Base-by-base conservation (phyloP, 35 echinoderm and acorn worm species). In the Nesometra sesokonis region DNA sequence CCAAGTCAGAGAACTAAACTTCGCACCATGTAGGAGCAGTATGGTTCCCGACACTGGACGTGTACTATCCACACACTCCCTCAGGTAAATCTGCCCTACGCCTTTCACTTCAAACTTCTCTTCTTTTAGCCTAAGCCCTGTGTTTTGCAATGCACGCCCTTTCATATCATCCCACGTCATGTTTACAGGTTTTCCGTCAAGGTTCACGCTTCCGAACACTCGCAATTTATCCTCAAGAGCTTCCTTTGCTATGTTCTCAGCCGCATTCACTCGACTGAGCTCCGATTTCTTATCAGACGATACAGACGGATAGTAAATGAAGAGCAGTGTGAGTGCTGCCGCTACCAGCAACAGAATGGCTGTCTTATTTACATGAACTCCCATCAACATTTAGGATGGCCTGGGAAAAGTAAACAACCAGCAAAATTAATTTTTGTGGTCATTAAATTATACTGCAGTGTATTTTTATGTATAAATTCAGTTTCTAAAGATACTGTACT, bases 1-100 rank as follows among this genome's bases (percentile, higher is more conserved):
- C 96, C 96, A 99, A n/a, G 96, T 99, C 39, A 84, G 8, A 2
- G 96, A 99, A 21, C 79, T 83, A 81, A 94, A 99, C 11, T 0
- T 80, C 84, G 77, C 77, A 34, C 96, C 96, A 87, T 99, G 96
- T 11, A 99, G 86, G 34, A 99, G 89, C 11, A 99, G 32, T 32
- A 99, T 36, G 7, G 34, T 85, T 38, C 96, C 96, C 4, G 7
- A 9, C 8, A 5, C 3, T 9, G 34, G 34, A 7, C 27, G 11
- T 11, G 19, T 30, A 30, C 23, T 38, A 23, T 83, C 35, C 11
- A 83, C 34, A 9, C 34, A 35, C 37, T 83, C 81, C n/a, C 81
- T 34, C 3, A 8, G 37, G 37, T 83, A 83, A 5, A 83, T 23
- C 9, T 35, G 81, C 5, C 80, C 80, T 9, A 67, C 2, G 17